Percentiles rank a stretch among this genome's conserved stretches.
These are phyloP conservation scores for Xenopus tropicalis DNA, from an alignment of 2,113 vertebrate species.

Conservation along the genomic window UCB_Xtro_10.0 CM004446.2:19440501-19441000, in stretches of 20 bases:
- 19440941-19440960: constrained; percentile 43
- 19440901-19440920: constrained; percentile 37
- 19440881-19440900: constrained; percentile 39
- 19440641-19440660: constrained; percentile 24
- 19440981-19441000: constrained; percentile 32
- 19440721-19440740: not conserved
- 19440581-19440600: constrained; percentile 25
- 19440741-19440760: constrained; percentile 8
- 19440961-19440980: constrained; percentile 34
- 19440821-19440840: constrained; percentile 49
- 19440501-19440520: not conserved
- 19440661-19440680: constrained; percentile 24
- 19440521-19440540: not conserved
- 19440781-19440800: constrained; percentile 46
- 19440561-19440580: constrained; percentile 19
- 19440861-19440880: constrained; percentile 48
- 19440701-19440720: constrained; percentile 10
- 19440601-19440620: constrained; percentile 1
- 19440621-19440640: constrained; percentile 18
- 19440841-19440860: constrained; percentile 42
- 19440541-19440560: not conserved
- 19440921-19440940: constrained; percentile 44
- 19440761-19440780: constrained; percentile 48
- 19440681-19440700: constrained; percentile 20
- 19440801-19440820: constrained; percentile 54